These are phyloP conservation scores for Trichechus manatus DNA, from an alignment of 2,113 vertebrate species.

Conservation along the genomic window DNA sequence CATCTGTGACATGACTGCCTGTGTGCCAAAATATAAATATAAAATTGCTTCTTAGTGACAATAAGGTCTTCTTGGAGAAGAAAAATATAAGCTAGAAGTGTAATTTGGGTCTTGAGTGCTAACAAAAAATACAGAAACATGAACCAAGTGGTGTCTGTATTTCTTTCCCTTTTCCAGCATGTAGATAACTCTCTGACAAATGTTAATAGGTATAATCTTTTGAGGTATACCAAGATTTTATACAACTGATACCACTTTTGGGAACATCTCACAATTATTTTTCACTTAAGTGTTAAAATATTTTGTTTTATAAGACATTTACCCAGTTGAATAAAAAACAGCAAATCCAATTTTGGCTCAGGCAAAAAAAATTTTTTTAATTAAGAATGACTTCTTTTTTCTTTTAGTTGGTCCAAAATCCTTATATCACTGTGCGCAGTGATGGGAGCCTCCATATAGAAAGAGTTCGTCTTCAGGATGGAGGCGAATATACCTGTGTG, in stretches of 20 bases:
- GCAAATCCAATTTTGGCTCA: background rate
- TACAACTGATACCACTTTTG: background rate
- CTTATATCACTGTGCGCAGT: conserved; percentile 92
- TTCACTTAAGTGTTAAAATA: conserved; percentile 32
- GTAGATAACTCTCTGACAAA: background rate
- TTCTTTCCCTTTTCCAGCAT: background rate
- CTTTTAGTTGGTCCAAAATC: conserved; percentile 92
- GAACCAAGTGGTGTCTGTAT: background rate
- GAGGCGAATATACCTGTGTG: conserved; percentile 94
- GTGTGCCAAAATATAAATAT: background rate
- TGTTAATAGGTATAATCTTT: background rate
- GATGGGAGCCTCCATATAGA: conserved; percentile 98
- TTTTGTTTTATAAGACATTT: background rate
- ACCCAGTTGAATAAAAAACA: background rate
- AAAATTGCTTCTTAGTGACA: background rate
- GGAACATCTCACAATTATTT: background rate
- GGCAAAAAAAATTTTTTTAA: background rate
- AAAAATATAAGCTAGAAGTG: background rate
- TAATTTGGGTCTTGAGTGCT: background rate
- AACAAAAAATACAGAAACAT: background rate
- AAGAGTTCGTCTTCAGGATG: conserved; percentile 92
- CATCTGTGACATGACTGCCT: background rate
- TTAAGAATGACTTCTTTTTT: background rate
- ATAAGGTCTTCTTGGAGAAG: background rate
- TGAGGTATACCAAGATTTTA: background rate